Percentiles rank a stretch among this genome's conserved stretches.
These are phyloP conservation scores for Ruditapes philippinarum DNA, from an alignment of 1,140 invertebrate species.

Conservation along the genomic window DNA sequence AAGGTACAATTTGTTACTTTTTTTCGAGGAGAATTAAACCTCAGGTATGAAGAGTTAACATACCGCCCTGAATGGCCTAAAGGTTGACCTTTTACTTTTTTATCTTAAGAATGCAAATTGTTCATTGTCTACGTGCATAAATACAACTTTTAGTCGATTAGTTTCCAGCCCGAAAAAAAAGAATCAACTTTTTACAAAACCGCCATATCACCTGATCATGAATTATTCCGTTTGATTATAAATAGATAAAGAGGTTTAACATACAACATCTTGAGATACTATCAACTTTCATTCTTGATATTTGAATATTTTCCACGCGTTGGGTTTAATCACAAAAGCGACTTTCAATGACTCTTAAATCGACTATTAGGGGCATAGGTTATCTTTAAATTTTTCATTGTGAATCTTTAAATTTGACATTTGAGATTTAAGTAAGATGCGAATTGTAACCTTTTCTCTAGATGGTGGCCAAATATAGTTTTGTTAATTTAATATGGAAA, in stretches of 20 bases:
- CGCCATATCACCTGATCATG: neutral
- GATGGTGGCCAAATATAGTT: too few relatives aligned
- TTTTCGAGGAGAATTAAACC: neutral
- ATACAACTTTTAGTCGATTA: neutral
- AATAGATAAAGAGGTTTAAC: neutral
- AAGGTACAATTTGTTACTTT: neutral
- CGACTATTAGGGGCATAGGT: too few relatives aligned
- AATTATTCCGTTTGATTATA: constrained; percentile 29
- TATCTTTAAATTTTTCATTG: too few relatives aligned
- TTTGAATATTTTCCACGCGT: too few relatives aligned
- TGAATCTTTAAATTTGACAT: too few relatives aligned
- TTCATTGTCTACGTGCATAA: neutral
- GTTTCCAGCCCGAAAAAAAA: neutral
- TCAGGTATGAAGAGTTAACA: neutral
- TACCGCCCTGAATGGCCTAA: neutral
- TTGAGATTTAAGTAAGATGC: too few relatives aligned
- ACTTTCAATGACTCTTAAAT: too few relatives aligned
- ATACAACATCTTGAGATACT: neutral
- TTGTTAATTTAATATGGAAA: too few relatives aligned
- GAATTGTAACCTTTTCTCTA: too few relatives aligned
- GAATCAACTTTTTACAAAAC: neutral
- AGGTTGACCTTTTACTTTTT: neutral
- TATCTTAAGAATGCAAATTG: neutral
- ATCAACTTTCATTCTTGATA: too few relatives aligned
- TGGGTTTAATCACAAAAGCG: too few relatives aligned